Conservation (phyloP, 2,113 vertebrate species). For the Nothocercus julius region DNA sequence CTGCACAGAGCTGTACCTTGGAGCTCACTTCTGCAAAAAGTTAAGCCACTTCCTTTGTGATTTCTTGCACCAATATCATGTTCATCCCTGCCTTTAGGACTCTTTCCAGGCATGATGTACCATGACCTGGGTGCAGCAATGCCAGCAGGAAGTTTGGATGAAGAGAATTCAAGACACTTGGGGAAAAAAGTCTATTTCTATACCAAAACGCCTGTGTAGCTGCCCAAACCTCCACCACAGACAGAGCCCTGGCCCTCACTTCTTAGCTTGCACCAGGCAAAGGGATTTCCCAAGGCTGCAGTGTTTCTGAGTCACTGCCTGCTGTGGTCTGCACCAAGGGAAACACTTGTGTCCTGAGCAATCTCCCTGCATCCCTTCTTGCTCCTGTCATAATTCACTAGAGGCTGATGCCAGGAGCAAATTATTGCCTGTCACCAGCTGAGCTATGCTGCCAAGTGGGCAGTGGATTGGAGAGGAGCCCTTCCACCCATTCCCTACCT, state of each 20-base stretch:
- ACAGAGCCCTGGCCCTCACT: not conserved
- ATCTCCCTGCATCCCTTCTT: not conserved
- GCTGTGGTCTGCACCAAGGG: not conserved
- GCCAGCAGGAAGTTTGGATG: not conserved
- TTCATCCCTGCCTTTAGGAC: not conserved
- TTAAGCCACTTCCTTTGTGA: not conserved
- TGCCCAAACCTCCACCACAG: not conserved
- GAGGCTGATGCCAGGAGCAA: not conserved
- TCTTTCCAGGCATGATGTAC: not conserved
- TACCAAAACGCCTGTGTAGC: too few species aligned
- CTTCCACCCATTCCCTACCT: accelerated
- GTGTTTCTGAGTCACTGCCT: not conserved
- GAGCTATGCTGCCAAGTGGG: not conserved
- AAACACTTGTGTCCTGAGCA: not conserved
- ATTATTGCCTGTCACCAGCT: not conserved
- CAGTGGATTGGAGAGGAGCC: not conserved
- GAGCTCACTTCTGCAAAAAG: not conserved
- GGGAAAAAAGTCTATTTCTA: not conserved
- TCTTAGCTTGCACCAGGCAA: accelerated
- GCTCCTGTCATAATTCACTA: not conserved
- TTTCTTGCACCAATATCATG: not conserved
- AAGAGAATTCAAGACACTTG: not conserved
- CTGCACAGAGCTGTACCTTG: not conserved
- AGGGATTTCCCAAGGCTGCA: not conserved
- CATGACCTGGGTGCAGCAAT: not conserved